Base-by-base conservation (phyloP, 2,797 vertebrate species). In the Meriones psammophilus region DNA sequence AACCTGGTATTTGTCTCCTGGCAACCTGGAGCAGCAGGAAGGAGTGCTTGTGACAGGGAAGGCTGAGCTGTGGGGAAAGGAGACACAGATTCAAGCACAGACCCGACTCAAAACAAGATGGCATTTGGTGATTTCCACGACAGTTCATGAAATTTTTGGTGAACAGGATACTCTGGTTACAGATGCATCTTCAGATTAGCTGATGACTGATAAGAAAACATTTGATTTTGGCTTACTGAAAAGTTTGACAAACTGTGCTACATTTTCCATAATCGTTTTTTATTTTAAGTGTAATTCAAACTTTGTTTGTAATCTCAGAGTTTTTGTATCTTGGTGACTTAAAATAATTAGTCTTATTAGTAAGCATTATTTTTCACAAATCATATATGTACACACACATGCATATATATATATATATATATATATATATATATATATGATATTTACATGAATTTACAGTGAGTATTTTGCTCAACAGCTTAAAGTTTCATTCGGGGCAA, bases 291-390 rank as follows among this genome's bases (percentile, higher is more conserved):
- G 14, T 68, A 66, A 13, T 80, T 78, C 26, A 42, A 12, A 58
- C 80, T n/a, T 81, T 92, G 76, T 42, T 78, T 91, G 39, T 30
- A 76, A 81, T 88, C 33, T 77, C 14, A 81, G 13, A 86, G 58
- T 33, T 87, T 81, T 81, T 74, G 22, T 76, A 81, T 86, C 28
- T 80, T 14, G 42, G 28, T 68, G 26, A 54, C 4, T n/a, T 89
- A 73, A 92, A 68, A 39, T 50, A 92, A 58, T 83, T 46, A 77
- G 71, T 54, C 8, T 54, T 71, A 83, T 12, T 83, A 54, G 33
- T 42, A 88, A 42, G 39, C 26, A 17, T 68, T 73, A 66, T 54
- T 77, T 42, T 39, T 7, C 62, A 73, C 10, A 89, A 71, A 93
- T 76, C n/a, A 69, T 39, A 42, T 42, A 42, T 28, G 68, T 8